phyloP scores from a whole-genome alignment of 2,888 invertebrate species.

The Tipula unca region DNA sequence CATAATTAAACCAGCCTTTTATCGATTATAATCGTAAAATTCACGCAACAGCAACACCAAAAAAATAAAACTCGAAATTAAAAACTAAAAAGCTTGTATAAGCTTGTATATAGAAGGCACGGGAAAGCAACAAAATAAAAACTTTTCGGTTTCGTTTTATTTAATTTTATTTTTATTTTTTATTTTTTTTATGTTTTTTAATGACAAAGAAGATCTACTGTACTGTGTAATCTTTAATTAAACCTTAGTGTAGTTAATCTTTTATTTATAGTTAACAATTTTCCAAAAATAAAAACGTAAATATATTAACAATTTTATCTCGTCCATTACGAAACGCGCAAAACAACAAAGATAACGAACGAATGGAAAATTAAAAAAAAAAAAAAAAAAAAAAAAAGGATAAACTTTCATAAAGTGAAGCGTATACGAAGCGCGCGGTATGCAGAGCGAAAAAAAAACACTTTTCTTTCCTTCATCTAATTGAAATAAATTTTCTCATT shows the following conservation, averaged over 20 bases:
- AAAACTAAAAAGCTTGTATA: background rate
- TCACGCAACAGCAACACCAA: too few species aligned
- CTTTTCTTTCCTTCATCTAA: conserved; percentile 8
- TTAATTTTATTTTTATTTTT: background rate
- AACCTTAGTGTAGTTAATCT: conserved; percentile 14
- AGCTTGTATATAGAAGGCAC: background rate
- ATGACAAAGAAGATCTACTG: background rate
- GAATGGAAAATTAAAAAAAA: background rate
- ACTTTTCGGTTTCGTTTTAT: background rate
- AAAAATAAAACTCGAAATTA: background rate
- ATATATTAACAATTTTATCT: background rate
- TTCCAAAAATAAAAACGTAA: background rate
- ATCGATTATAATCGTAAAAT: background rate
- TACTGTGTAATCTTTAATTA: conserved; percentile 14
- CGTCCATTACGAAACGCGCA: conserved; percentile 3
- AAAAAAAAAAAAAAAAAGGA: background rate
- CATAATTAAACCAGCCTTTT: background rate
- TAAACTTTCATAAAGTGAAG: background rate
- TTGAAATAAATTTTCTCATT: conserved; percentile 14
- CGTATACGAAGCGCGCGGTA: background rate
- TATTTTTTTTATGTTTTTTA: background rate
- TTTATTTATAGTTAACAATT: conserved; percentile 4
- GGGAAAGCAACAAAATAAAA: background rate
- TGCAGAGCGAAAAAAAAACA: background rate
- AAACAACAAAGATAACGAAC: background rate